Evolutionary conservation across 2,113 vertebrate species (phyloP), one percentile per base, ranked within the genome.

Genomic region (Indicator indicator): DNA sequence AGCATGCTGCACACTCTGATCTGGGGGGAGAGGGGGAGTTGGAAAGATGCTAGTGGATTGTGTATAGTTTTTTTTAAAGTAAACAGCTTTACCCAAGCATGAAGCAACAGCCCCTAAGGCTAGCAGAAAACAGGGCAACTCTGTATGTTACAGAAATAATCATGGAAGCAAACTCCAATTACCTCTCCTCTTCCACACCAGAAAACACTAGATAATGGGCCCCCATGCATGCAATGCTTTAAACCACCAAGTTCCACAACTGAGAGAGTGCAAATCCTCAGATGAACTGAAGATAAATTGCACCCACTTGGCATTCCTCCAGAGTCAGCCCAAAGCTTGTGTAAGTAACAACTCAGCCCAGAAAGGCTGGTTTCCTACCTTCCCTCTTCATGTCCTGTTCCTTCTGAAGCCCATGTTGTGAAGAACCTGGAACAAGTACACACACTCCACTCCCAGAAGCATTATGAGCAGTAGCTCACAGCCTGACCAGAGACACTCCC

Each of bases 1-100:
- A 88, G 94, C 80, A 91, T 88, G 67, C 64, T 71, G 73, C 91
- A 78, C 88, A 68, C 67, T n/a, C 38, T 32, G 84, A 21, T 5
- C 2, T 46, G 30, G 27, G 69, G 64, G 54, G 21, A 82, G 38
- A 80, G 5, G 42, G 59, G 69, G 56, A 62, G 56, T 33, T 27
- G 70, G 48, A n/a, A 88, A 91, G 79, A 73, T 73, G 54, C 88
- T 40, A 38, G 62, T 40, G 79, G 69, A 68, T 60, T 26, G 50
- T 52, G 50, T 52, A 52, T 13, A 52, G 50, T 23, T 50, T 85
- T 77, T 59, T 88, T 83, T 50, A 1, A 93, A 91, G 75, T 44
- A 83, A 97, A 86, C 85, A 94, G 93, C 40, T 97, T 94, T 90
- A 90, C 14, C 89, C 95, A 65, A 88, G 91, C 93, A 90, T 88